phyloP scores from a whole-genome alignment of 2,113 vertebrate species.

The Dicerorhinus sumatrensis region DNA sequence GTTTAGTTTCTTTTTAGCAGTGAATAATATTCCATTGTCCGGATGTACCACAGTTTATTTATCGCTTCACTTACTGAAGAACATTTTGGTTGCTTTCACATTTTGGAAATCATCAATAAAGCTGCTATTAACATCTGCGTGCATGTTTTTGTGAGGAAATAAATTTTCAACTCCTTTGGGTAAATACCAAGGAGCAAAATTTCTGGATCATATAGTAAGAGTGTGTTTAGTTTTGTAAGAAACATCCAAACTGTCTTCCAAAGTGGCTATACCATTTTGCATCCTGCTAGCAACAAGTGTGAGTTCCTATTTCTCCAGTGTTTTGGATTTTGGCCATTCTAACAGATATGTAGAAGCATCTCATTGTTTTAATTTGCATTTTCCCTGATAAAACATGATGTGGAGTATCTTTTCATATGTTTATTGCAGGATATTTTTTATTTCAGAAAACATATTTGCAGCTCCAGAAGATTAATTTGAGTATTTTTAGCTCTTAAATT shows the following conservation, averaged over 20 bases:
- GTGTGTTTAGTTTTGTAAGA: background rate
- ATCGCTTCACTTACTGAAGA: background rate
- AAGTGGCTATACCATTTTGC: background rate
- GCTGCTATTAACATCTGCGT: background rate
- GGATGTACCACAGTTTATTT: background rate
- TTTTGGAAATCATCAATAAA: background rate
- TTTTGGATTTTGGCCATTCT: background rate
- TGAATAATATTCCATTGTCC: background rate
- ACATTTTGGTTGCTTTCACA: background rate
- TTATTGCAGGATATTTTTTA: background rate
- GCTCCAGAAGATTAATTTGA: background rate
- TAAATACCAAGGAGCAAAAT: background rate
- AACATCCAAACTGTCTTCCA: background rate
- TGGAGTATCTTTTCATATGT: background rate
- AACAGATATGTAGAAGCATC: background rate
- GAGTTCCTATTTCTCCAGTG: background rate
- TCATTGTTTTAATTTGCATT: too few species aligned
- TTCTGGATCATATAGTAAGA: background rate
- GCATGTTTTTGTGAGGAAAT: background rate
- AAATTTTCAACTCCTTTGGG: background rate
- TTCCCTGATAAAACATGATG: too few species aligned
- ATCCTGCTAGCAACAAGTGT: background rate
- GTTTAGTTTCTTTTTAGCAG: background rate
- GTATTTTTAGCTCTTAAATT: background rate
- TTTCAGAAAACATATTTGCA: background rate